Evolutionary conservation across 2,888 invertebrate species (phyloP).

Genomic region (Seira sanloemensis): DNA sequence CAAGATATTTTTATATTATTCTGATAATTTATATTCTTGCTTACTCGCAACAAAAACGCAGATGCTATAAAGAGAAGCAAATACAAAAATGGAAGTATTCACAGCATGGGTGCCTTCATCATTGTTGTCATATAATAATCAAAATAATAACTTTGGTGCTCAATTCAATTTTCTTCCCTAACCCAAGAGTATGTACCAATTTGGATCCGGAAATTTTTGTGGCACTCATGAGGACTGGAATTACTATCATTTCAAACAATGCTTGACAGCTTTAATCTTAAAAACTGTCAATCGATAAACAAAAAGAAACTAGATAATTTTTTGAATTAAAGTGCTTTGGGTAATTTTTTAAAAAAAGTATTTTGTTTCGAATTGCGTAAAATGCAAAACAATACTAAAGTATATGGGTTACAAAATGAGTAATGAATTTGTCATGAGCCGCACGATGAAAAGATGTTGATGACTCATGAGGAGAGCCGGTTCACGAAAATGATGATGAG

Average conservation of each 20-base stretch:
- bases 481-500: no score
- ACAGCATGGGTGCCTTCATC: conserved; percentile 51
- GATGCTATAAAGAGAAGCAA: neutral
- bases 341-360: no score
- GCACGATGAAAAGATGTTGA: conserved; percentile 35
- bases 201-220: no score
- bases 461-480: conserved; percentile 51
- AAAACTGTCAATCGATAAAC: neutral
- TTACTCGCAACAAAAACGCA: conserved; percentile 14
- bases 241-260: no score
- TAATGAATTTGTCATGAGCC: no score
- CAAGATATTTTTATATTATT: conserved; percentile 45
- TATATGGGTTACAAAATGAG: no score
- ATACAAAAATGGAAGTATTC: conserved; percentile 44
- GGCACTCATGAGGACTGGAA: no score
- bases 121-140: conserved; percentile 25
- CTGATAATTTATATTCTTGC: conserved; percentile 34
- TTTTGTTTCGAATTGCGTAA: no score
- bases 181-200: neutral
- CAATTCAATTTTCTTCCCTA: conserved; percentile 6
- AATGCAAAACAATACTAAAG: neutral
- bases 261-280: neutral
- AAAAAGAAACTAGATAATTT: conserved; percentile 16
- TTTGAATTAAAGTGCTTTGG: no score
- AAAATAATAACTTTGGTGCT: conserved; percentile 11